These are phyloP conservation scores for Tor tambroides DNA, from an alignment of 2,113 vertebrate genomes.

Conservation along the genomic window DNA sequence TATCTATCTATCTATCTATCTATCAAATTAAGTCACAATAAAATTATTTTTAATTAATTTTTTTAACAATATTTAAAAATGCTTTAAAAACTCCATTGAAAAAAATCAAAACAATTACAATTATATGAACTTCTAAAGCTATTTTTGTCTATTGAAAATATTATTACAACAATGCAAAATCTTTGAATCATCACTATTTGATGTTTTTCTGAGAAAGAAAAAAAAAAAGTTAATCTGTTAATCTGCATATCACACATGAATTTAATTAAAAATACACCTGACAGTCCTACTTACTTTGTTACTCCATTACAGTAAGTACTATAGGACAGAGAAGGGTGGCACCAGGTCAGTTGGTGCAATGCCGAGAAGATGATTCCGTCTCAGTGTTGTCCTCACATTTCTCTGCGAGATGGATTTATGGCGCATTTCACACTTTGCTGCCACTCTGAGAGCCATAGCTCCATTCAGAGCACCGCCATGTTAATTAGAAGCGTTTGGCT, in stretches of 20 bases:
- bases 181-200: background rate
- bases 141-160: background rate
- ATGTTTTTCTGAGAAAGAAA: no score
- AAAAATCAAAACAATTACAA: background rate
- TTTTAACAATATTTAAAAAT: background rate
- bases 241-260: background rate
- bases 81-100: background rate
- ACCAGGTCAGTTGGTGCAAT: slow-evolving; percentile 10
- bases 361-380: slow-evolving; percentile 30
- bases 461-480: slow-evolving; percentile 67
- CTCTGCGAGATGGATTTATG: slow-evolving; percentile 71
- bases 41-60: no score
- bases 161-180: background rate
- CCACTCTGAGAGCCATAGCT: slow-evolving; percentile 67
- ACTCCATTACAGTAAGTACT: background rate
- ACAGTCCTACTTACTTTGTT: background rate
- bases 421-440: slow-evolving; percentile 73
- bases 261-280: background rate
- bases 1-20: no score
- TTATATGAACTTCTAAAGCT: background rate
- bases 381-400: slow-evolving; percentile 50
- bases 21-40: no score
- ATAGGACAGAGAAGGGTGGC: background rate
- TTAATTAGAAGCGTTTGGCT: slow-evolving; percentile 74
- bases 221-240: no score